Percentiles rank a stretch among this genome's conserved stretches.
These are phyloP conservation scores for Presbytis comata DNA, from an alignment of 2,797 vertebrate genomes.

Conservation along the genomic window DNA sequence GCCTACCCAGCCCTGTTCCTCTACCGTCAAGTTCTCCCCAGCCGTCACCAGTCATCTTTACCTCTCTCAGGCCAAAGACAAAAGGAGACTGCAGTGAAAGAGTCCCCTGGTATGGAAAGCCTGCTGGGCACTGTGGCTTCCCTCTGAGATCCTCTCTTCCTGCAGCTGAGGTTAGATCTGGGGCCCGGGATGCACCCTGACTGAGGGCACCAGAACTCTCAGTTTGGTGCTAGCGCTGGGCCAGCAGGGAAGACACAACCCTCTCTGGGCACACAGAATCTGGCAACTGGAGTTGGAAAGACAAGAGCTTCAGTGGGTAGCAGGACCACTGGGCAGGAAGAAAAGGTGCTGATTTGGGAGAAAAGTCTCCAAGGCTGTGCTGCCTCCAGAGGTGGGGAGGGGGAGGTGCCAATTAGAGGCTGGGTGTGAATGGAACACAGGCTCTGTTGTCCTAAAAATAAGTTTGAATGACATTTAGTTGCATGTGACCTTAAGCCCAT, in stretches of 20 bases:
- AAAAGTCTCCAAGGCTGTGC: neutral
- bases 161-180: neutral
- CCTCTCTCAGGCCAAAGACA: slow-evolving; percentile 5
- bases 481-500: neutral
- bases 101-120: neutral
- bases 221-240: neutral
- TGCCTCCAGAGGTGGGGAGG: neutral
- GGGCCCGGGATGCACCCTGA: neutral
- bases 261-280: neutral
- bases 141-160: neutral
- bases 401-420: neutral
- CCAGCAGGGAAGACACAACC: neutral
- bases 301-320: neutral
- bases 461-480: slow-evolving; percentile 15
- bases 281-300: neutral
- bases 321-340: neutral
- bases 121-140: neutral
- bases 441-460: neutral
- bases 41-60: neutral
- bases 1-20: neutral
- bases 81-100: neutral
- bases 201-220: neutral
- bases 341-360: neutral
- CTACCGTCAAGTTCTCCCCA: neutral
- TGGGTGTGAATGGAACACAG: neutral